Conservation (phyloP, 2,797 vertebrate species). For the Neosalanx taihuensis region DNA sequence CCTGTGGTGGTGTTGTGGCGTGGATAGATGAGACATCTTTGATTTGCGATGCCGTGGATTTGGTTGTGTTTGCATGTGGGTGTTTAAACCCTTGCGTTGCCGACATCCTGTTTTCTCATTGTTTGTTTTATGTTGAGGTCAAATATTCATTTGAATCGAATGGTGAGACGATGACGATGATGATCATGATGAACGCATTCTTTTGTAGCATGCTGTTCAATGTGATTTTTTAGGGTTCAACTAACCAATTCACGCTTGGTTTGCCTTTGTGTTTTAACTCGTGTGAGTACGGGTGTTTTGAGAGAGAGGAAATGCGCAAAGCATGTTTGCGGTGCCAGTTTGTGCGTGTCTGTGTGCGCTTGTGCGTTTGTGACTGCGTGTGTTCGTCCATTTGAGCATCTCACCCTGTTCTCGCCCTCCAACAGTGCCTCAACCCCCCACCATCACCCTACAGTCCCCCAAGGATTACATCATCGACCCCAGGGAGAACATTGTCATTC, state of each 20-base stretch:
- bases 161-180: slow-evolving; percentile 27
- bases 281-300: slow-evolving; percentile 15
- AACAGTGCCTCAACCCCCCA: slow-evolving; percentile 93
- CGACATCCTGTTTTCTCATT: background rate
- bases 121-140: slow-evolving; percentile 30
- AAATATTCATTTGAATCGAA: slow-evolving; percentile 13
- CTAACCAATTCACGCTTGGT: background rate
- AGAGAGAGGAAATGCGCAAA: slow-evolving; percentile 13
- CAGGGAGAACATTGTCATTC: slow-evolving; percentile 93
- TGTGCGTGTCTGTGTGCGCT: background rate
- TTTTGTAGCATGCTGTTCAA: slow-evolving; percentile 22
- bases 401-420: slow-evolving; percentile 31
- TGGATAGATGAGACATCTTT: slow-evolving; percentile 27
- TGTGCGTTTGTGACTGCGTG: background rate
- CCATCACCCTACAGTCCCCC: slow-evolving; percentile 91
- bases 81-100: slow-evolving; percentile 13
- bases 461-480: slow-evolving; percentile 98
- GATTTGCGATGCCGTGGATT: slow-evolving; percentile 31
- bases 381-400: background rate
- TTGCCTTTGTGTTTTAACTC: slow-evolving; percentile 17
- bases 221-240: background rate
- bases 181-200: background rate
- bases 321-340: slow-evolving; percentile 2
- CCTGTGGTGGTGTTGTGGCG: slow-evolving; percentile 58
- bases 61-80: slow-evolving; percentile 57